A percentile compares a stretch with the other conserved stretches of the same genome.
phyloP scores from a whole-genome alignment of 2,113 vertebrate species.

The Paraplagusia blochii region DNA sequence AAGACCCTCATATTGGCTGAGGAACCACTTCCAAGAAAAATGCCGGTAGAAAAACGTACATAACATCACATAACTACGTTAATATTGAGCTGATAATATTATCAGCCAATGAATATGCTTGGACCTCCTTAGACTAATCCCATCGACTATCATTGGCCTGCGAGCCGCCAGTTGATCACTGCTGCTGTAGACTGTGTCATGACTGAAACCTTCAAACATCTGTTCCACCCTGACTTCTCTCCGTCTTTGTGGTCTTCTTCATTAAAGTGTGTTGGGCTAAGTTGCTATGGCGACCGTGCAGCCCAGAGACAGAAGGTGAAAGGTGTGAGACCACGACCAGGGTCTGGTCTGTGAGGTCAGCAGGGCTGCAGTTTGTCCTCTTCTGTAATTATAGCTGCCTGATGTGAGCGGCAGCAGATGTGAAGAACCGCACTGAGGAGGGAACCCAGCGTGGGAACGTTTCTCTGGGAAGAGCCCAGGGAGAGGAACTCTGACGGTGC shows the following conservation, averaged over 20 bases:
- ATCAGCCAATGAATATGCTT: too few species aligned
- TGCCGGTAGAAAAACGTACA: too few species aligned
- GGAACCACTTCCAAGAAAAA: too few species aligned
- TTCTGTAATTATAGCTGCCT: conserved; percentile 47
- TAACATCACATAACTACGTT: too few species aligned
- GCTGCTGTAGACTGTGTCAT: background rate
- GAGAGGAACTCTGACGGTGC: conserved; percentile 34
- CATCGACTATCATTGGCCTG: too few species aligned
- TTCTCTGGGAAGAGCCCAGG: conserved; percentile 38
- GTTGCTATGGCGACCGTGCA: conserved; percentile 19
- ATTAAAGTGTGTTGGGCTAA: background rate
- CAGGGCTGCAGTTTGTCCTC: conserved; percentile 9
- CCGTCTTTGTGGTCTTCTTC: background rate
- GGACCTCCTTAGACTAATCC: too few species aligned
- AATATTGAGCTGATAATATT: too few species aligned
- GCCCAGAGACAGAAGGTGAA: conserved; percentile 11
- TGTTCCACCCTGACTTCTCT: background rate
- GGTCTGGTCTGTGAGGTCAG: conserved; percentile 19
- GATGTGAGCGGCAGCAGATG: conserved; percentile 33
- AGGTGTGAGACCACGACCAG: conserved; percentile 4
- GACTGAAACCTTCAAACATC: background rate
- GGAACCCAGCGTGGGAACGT: conserved; percentile 39
- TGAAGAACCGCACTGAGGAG: conserved; percentile 24
- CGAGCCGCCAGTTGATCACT: too few species aligned
- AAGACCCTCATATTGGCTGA: too few species aligned